Conservation (phyloP, 2,888 invertebrate genomes). For the Halictus ligatus region DNA sequence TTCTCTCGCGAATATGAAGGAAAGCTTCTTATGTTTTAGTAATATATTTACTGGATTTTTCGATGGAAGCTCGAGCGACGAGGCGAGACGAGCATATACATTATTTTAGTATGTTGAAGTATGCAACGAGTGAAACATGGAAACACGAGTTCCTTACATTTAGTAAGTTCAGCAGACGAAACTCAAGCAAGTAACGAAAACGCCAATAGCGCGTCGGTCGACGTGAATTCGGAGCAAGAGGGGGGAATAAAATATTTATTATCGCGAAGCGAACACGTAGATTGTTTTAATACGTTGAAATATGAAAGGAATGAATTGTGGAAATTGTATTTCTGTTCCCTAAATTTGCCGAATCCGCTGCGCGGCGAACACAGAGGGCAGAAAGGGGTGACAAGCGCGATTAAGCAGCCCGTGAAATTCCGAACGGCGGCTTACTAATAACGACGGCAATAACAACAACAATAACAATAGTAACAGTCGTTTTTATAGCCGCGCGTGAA, state of each 20-base stretch:
- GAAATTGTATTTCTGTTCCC: not conserved
- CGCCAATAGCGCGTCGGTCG: not conserved
- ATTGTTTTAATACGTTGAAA: not conserved
- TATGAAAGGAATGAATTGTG: not conserved
- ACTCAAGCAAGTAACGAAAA: not conserved
- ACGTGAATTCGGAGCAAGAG: no score
- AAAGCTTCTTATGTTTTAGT: no score
- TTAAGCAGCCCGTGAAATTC: slow-evolving; percentile 55
- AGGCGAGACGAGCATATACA: no score
- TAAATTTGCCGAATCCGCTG: not conserved
- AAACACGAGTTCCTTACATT: no score
- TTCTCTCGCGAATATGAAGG: no score
- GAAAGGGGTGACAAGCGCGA: slow-evolving; percentile 10
- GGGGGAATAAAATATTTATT: not conserved
- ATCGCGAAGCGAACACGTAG: not conserved
- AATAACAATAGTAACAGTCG: slow-evolving; percentile 69
- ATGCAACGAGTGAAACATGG: no score
- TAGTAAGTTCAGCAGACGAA: not conserved
- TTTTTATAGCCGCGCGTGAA: slow-evolving; percentile 68
- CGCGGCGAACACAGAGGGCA: not conserved
- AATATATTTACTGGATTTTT: not conserved
- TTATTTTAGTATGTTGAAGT: no score
- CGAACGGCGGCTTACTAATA: slow-evolving; percentile 60
- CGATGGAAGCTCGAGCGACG: no score
- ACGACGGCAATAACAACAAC: slow-evolving; percentile 66